phyloP scores from a whole-genome alignment of 92 coral and sea anemone genomes.

The Parazoanthus atlanticus region DNA sequence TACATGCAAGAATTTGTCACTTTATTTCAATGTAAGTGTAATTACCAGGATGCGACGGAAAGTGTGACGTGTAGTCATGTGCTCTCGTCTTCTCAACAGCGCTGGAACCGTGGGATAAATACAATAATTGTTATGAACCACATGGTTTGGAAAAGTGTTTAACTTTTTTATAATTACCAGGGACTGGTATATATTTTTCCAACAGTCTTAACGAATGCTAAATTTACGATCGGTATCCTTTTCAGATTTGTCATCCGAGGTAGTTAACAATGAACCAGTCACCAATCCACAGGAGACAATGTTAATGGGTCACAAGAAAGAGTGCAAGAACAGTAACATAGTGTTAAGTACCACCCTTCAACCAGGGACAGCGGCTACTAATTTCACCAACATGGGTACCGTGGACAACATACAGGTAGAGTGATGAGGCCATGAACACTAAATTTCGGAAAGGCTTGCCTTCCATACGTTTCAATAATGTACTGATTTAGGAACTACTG shows the following conservation, averaged over 20 bases:
- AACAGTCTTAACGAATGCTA: too few relatives aligned
- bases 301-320: conserved; percentile 42
- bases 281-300: conserved; percentile 12
- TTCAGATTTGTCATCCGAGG: conserved; percentile 19
- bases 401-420: conserved; percentile 49
- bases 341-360: conserved; percentile 65
- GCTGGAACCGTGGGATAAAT: too few relatives aligned
- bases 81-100: too few relatives aligned
- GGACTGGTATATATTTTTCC: neutral
- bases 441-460: neutral
- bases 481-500: too few relatives aligned
- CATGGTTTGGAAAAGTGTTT: too few relatives aligned
- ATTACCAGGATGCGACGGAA: too few relatives aligned
- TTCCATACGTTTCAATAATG: neutral
- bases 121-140: too few relatives aligned
- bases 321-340: conserved; percentile 69
- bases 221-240: too few relatives aligned
- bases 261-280: neutral
- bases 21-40: too few relatives aligned
- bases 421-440: neutral
- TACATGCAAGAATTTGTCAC: too few relatives aligned
- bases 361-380: conserved; percentile 56
- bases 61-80: too few relatives aligned
- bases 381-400: conserved; percentile 84
- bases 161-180: neutral